Evolutionary conservation across 2,113 vertebrate genomes (phyloP).

Genomic region (Sciurus niger): DNA sequence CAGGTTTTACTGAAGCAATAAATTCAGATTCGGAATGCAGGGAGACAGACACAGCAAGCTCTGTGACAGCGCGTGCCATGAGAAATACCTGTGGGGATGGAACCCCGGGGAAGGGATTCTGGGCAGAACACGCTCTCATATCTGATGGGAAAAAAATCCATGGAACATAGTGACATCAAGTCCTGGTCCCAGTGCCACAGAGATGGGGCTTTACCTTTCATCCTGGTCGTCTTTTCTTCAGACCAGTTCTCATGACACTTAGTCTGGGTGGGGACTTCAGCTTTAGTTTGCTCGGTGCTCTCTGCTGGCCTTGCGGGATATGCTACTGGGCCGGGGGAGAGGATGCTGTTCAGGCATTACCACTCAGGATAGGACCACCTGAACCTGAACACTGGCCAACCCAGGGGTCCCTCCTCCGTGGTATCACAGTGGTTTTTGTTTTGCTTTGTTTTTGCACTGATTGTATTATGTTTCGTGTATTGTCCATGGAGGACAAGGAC

Average conservation of each 20-base stretch:
- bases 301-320: neutral
- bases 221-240: neutral
- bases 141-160: constrained; percentile 60
- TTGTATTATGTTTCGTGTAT: neutral
- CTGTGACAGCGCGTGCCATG: constrained; percentile 67
- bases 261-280: neutral
- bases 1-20: constrained; percentile 42
- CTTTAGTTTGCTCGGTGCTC: neutral
- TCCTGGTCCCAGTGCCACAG: neutral
- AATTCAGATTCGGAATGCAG: neutral
- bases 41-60: constrained; percentile 44
- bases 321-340: neutral
- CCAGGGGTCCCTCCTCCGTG: neutral
- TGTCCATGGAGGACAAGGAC: constrained; percentile 36
- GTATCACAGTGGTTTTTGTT: neutral
- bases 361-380: neutral
- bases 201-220: neutral
- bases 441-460: neutral
- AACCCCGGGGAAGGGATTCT: neutral
- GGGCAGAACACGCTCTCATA: constrained; percentile 69
- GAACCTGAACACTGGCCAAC: neutral
- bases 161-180: neutral
- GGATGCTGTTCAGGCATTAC: neutral
- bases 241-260: neutral
- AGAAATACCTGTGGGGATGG: constrained; percentile 67